phyloP scores from a whole-genome alignment of 2,888 invertebrate genomes.

The Drosophila yooni region DNA sequence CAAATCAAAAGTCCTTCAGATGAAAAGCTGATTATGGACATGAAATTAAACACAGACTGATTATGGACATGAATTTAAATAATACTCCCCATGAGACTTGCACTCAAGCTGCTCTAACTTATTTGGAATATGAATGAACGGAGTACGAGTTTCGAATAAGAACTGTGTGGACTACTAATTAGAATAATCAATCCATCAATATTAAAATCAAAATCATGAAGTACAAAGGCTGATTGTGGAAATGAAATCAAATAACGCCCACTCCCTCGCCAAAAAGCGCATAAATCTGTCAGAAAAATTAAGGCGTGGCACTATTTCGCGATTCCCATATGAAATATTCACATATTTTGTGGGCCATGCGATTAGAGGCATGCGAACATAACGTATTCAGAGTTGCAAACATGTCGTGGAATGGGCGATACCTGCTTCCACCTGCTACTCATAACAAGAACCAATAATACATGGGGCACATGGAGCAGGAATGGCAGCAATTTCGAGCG shows the following conservation, averaged over 20 bases:
- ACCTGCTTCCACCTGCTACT: constrained; percentile 44
- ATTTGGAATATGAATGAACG: not conserved
- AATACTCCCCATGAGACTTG: not conserved
- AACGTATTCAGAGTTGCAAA: constrained; percentile 37
- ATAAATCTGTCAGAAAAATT: constrained; percentile 45
- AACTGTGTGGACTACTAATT: not conserved
- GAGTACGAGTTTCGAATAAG: not conserved
- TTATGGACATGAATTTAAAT: not conserved
- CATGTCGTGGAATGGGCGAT: constrained; percentile 17
- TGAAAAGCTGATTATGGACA: not conserved
- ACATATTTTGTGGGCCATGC: constrained; percentile 8
- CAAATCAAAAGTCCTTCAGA: not conserved
- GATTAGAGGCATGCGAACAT: constrained; percentile 23
- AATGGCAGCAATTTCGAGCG: not conserved
- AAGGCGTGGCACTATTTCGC: constrained; percentile 17
- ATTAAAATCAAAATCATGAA: not conserved
- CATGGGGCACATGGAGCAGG: not conserved
- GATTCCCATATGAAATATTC: constrained; percentile 36
- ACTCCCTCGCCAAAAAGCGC: constrained; percentile 4
- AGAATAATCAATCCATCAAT: not conserved
- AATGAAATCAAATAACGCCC: not conserved
- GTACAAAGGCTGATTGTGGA: not conserved
- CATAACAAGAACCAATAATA: constrained; percentile 44
- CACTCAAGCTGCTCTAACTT: not conserved
- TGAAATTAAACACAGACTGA: not conserved